Percentiles rank a stretch among this genome's conserved stretches.
phyloP scores from a whole-genome alignment of 2,888 invertebrate species.

The Stramonita haemastoma region DNA sequence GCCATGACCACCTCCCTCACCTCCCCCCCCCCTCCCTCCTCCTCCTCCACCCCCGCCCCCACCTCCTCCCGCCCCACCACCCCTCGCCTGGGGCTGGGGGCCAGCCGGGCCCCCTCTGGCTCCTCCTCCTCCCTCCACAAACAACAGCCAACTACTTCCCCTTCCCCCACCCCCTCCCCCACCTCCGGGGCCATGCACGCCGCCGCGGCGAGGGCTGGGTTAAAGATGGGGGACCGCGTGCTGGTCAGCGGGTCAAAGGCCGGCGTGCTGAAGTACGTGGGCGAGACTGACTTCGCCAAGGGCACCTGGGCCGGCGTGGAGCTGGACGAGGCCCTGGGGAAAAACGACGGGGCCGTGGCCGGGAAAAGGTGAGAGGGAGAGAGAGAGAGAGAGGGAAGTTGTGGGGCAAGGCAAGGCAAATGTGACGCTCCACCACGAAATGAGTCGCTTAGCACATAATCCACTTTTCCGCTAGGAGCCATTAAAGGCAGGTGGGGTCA shows the following conservation, averaged over 20 bases:
- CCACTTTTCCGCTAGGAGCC: no score
- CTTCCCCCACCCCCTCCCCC: slow-evolving; percentile 25
- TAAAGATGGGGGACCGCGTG: slow-evolving; percentile 74
- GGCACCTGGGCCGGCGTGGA: slow-evolving; percentile 98
- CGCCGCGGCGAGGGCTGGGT: slow-evolving; percentile 50
- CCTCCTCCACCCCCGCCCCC: neutral
- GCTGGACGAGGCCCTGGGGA: slow-evolving; percentile 93
- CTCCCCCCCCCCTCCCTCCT: neutral
- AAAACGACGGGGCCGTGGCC: slow-evolving; percentile 96
- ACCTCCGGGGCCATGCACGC: slow-evolving; percentile 47
- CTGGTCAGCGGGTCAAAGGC: slow-evolving; percentile 82
- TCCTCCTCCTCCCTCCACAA: slow-evolving; percentile 62
- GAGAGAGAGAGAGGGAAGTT: neutral
- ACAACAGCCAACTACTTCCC: slow-evolving; percentile 47
- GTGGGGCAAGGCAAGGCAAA: neutral
- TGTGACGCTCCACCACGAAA: neutral
- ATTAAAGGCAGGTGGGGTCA: neutral
- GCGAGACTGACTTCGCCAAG: slow-evolving; percentile 91
- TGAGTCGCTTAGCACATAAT: neutral
- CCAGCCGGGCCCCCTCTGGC: slow-evolving; percentile 57
- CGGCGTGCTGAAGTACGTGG: slow-evolving; percentile 90
- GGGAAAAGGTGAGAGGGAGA: slow-evolving; percentile 86
- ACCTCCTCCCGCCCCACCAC: slow-evolving; percentile 48
- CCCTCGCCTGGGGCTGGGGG: slow-evolving; percentile 54
- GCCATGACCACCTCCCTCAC: neutral